Conservation (phyloP, 2,113 vertebrate genomes). For the Sporophila hypoxantha region DNA sequence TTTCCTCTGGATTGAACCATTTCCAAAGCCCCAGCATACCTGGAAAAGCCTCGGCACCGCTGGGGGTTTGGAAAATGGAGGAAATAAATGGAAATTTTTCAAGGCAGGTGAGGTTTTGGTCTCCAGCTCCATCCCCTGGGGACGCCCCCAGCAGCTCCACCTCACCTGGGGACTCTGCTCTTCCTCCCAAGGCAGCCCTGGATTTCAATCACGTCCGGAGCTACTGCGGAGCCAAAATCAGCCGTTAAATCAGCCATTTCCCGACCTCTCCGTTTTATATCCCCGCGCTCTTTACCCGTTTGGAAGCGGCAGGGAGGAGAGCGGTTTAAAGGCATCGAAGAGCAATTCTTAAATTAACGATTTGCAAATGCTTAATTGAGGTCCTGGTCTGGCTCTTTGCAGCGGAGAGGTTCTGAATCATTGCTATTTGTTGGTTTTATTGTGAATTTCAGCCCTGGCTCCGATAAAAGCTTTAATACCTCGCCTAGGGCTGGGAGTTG, state of each 20-base stretch:
- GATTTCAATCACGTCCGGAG: not conserved
- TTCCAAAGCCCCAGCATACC: not conserved
- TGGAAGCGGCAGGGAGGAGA: constrained; percentile 37
- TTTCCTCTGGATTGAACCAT: too few relatives aligned
- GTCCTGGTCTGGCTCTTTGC: constrained; percentile 22
- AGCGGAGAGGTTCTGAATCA: not conserved
- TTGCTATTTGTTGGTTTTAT: not conserved
- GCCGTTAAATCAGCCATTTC: not conserved
- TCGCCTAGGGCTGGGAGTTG: not conserved
- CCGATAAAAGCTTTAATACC: not conserved
- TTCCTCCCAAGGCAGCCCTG: not conserved
- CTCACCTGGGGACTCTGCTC: not conserved
- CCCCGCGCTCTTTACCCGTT: constrained; percentile 20
- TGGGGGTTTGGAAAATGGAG: not conserved
- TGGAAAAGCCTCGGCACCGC: not conserved
- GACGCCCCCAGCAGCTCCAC: accelerated
- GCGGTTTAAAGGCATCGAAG: constrained; percentile 32
- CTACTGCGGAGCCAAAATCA: not conserved
- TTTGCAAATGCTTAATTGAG: constrained; percentile 58
- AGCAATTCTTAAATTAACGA: constrained; percentile 57
- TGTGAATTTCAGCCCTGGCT: not conserved
- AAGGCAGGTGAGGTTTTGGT: not conserved
- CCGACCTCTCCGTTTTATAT: not conserved
- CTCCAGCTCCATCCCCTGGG: not conserved
- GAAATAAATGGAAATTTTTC: not conserved